These are phyloP conservation scores for Aegotheles bennettii DNA, from an alignment of 2,113 vertebrate genomes.

Conservation along the genomic window DNA sequence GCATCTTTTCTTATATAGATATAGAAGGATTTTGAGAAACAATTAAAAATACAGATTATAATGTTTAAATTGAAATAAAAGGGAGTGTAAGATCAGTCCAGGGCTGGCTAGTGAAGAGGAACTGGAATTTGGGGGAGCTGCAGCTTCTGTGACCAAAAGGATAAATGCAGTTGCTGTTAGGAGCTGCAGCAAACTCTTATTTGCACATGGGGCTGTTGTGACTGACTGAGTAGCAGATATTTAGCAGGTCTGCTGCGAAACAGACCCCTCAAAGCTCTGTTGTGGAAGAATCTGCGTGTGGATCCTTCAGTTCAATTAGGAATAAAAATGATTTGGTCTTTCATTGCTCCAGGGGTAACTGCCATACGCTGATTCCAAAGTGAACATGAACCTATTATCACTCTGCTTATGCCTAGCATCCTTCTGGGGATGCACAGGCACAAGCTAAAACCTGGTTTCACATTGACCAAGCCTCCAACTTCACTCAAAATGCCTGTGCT, in stretches of 20 bases:
- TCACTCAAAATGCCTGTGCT: background rate
- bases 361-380: background rate
- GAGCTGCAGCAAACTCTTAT: background rate
- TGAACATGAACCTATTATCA: background rate
- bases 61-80: background rate
- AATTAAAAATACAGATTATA: background rate
- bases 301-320: background rate
- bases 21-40: background rate
- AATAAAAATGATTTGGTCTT: background rate
- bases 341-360: background rate
- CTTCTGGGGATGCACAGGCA: background rate
- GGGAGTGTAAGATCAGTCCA: background rate
- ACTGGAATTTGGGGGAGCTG: background rate
- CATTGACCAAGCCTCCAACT: background rate
- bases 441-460: background rate
- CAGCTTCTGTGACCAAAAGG: background rate
- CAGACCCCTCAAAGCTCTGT: background rate
- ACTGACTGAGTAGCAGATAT: background rate
- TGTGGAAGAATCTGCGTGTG: background rate
- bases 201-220: background rate
- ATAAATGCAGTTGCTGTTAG: background rate
- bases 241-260: background rate
- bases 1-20: background rate
- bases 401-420: background rate
- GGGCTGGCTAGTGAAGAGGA: background rate